Percentiles rank a stretch among this genome's conserved stretches.
These are phyloP conservation scores for Ciconia nigra DNA, from an alignment of 2,797 vertebrate species.

Conservation along the genomic window DNA sequence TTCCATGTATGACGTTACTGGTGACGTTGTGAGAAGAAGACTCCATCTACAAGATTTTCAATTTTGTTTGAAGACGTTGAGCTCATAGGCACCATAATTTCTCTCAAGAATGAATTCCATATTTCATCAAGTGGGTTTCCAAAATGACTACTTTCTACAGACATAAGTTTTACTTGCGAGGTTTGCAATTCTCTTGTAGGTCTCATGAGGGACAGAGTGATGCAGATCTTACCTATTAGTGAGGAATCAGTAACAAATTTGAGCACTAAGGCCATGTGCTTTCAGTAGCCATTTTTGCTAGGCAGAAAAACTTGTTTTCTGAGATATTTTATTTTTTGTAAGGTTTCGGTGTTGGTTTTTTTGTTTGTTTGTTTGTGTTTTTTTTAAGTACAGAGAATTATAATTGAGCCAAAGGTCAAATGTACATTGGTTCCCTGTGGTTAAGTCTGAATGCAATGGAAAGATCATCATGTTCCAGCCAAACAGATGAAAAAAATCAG, in stretches of 20 bases:
- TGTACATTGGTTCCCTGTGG: not conserved
- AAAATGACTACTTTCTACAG: not conserved
- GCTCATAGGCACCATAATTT: not conserved
- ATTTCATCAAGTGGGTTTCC: not conserved
- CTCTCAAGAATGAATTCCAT: not conserved
- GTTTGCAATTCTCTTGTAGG: not conserved
- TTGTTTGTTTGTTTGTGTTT: not conserved
- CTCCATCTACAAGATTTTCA: not conserved
- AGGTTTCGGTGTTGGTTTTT: not conserved
- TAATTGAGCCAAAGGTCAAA: not conserved
- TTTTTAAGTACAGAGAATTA: not conserved
- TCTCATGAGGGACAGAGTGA: not conserved
- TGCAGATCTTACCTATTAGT: not conserved
- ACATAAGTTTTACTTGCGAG: not conserved
- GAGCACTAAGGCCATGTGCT: not conserved
- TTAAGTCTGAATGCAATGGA: not conserved
- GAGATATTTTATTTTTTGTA: not conserved
- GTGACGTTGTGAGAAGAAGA: not conserved
- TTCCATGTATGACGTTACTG: not conserved
- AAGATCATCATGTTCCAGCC: not conserved
- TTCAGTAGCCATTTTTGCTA: not conserved
- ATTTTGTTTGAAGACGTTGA: not conserved
- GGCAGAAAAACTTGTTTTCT: not conserved
- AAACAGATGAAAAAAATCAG: not conserved
- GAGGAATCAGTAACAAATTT: not conserved